phyloP scores from a whole-genome alignment of 2,797 vertebrate species.

The Falco novaeseelandiae region DNA sequence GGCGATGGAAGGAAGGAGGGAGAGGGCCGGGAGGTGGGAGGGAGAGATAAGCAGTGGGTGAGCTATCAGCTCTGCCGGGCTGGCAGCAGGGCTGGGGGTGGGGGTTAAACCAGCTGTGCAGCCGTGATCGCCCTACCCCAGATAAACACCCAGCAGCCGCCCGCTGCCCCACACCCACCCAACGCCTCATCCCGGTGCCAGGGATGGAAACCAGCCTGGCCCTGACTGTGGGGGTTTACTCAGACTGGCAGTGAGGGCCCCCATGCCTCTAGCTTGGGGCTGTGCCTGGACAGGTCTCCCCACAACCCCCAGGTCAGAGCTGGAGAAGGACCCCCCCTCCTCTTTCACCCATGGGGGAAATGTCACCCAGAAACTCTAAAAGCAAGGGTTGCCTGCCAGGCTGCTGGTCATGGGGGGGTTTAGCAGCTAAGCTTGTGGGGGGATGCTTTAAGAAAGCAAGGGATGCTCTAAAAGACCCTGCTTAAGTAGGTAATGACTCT shows the following conservation, averaged over 20 bases:
- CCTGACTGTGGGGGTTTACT: fast-evolving
- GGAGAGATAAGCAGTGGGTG: background rate
- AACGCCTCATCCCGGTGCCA: background rate
- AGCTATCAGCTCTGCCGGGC: background rate
- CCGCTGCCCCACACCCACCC: background rate
- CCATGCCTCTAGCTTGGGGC: fast-evolving
- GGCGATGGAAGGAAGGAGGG: background rate
- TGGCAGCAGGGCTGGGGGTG: background rate
- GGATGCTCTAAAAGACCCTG: background rate
- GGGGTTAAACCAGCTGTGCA: background rate
- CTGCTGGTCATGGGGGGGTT: fast-evolving
- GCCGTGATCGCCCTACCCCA: fast-evolving
- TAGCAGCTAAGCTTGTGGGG: background rate
- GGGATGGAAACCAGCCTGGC: background rate
- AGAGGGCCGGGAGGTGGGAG: background rate
- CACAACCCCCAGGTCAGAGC: fast-evolving
- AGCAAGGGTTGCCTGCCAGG: fast-evolving
- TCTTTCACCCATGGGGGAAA: background rate
- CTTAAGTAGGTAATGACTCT: background rate
- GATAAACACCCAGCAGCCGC: background rate
- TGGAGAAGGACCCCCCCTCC: fast-evolving
- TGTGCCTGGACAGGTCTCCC: background rate
- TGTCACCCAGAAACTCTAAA: background rate
- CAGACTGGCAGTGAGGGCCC: fast-evolving
- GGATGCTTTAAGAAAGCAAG: background rate